Percentiles rank a stretch among this genome's conserved stretches.
These are phyloP conservation scores for Pomacea maculata DNA, from an alignment of 1,140 invertebrate genomes.

Conservation along the genomic window DNA sequence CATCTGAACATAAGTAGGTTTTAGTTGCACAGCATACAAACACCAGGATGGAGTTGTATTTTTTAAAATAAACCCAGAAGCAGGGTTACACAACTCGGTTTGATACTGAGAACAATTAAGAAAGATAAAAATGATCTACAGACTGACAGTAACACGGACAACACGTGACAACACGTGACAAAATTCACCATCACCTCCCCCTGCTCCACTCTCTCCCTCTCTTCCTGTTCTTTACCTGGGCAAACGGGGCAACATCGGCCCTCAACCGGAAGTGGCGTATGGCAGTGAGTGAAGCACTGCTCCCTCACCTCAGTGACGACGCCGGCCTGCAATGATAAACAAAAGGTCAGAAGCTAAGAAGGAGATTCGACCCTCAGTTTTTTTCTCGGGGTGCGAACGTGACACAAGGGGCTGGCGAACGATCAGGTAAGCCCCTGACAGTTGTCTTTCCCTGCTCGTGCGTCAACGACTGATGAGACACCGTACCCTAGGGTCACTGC, in stretches of 20 bases:
- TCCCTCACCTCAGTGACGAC: constrained; percentile 82
- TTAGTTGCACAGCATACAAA: background rate
- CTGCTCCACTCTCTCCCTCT: background rate
- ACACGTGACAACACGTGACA: background rate
- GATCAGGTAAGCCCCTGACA: background rate
- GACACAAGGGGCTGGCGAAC: background rate
- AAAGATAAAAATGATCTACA: background rate
- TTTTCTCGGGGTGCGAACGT: background rate
- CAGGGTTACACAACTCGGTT: no score
- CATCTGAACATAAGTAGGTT: background rate
- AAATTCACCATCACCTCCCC: no score
- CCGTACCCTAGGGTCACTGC: no score
- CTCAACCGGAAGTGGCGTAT: constrained; percentile 36
- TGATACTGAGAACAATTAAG: background rate
- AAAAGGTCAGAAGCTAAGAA: background rate
- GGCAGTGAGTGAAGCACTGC: constrained; percentile 83
- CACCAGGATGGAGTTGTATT: no score
- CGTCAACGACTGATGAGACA: background rate
- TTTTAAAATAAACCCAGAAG: background rate
- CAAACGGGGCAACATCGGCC: constrained; percentile 51
- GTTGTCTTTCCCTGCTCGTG: background rate
- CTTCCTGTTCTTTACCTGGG: constrained; percentile 31
- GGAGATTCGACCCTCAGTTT: background rate
- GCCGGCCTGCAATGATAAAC: constrained; percentile 70
- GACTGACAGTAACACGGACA: no score